These are phyloP conservation scores for Slavum lentiscoides DNA, from an alignment of 2,888 invertebrate genomes.

Conservation along the genomic window DNA sequence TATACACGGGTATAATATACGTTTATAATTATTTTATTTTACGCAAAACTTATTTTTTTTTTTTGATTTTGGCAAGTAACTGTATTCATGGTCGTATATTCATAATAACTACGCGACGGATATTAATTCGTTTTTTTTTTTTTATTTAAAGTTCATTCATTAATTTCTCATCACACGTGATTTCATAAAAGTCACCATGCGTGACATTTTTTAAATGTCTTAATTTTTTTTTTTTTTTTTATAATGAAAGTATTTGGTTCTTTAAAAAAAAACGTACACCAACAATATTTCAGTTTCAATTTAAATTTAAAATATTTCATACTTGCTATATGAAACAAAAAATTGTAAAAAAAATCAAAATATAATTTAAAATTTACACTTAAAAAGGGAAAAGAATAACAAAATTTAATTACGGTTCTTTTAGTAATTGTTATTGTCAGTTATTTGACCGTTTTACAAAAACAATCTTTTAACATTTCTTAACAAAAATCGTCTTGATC, in stretches of 20 bases:
- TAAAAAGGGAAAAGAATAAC: too few species aligned
- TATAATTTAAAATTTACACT: too few species aligned
- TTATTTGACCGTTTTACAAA: too few species aligned
- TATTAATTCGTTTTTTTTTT: not conserved
- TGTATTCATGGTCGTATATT: not conserved
- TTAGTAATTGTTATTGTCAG: too few species aligned
- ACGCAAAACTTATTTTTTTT: not conserved
- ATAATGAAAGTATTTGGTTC: not conserved
- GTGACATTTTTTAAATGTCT: not conserved
- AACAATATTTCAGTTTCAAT: not conserved
- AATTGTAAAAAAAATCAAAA: too few species aligned
- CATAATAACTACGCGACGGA: not conserved
- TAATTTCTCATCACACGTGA: constrained; percentile 2
- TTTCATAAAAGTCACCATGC: not conserved
- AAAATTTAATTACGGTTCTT: too few species aligned
- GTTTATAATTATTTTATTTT: too few species aligned
- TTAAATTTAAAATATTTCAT: not conserved
- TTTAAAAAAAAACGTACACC: too few species aligned
- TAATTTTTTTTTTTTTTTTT: not conserved
- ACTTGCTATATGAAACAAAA: too few species aligned
- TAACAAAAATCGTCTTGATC: too few species aligned
- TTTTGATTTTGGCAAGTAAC: not conserved
- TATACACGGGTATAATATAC: too few species aligned
- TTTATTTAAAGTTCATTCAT: constrained; percentile 5
- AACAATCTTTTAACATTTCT: too few species aligned